A percentile compares a stretch with the other conserved stretches of the same genome.
phyloP scores from a whole-genome alignment of 2,113 vertebrate species.

The Clarias gariepinus region DNA sequence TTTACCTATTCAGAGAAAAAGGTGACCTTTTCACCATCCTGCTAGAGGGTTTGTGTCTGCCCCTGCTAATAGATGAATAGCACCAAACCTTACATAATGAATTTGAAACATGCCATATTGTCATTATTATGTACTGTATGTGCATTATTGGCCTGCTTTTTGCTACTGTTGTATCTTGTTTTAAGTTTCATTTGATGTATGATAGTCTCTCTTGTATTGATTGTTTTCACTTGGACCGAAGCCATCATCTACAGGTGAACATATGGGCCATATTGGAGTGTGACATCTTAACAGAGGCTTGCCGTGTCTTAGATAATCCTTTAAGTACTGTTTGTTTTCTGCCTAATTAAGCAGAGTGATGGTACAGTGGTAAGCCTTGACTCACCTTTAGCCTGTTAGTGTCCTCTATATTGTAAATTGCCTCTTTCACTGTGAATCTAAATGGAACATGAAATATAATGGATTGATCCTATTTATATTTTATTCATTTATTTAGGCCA shows the following conservation, averaged over 20 bases:
- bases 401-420: neutral
- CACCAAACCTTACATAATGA: neutral
- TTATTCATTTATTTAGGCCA: too few relatives aligned
- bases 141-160: neutral
- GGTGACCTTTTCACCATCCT: neutral
- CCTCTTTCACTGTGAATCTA: neutral
- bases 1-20: neutral
- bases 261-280: slow-evolving; percentile 13
- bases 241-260: slow-evolving; percentile 20
- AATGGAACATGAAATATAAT: neutral
- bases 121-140: neutral
- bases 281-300: slow-evolving; percentile 44
- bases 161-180: neutral
- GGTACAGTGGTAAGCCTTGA: neutral
- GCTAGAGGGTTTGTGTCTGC: neutral
- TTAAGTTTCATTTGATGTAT: neutral
- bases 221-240: neutral
- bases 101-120: neutral
- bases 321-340: slow-evolving; percentile 56
- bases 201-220: neutral
- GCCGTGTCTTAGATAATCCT: slow-evolving; percentile 54
- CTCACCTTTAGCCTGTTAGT: slow-evolving; percentile 9
- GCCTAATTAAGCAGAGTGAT: slow-evolving; percentile 54
- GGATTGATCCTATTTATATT: too few relatives aligned
- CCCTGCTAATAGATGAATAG: neutral